phyloP scores from a whole-genome alignment of 2,888 invertebrate species.

The Ophion slaviceki region DNA sequence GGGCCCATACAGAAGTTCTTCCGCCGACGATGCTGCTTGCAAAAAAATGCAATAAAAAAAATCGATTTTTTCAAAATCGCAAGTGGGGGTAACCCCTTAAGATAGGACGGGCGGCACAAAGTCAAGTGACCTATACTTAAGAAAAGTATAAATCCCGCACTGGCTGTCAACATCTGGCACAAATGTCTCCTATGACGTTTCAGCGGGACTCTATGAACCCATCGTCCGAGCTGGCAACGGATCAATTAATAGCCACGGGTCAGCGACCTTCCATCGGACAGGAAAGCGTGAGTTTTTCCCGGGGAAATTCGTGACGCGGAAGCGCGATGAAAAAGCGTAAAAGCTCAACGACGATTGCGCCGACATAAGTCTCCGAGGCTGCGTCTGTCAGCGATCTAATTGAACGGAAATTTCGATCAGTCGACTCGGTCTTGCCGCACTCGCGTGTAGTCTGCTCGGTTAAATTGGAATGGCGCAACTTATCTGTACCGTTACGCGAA shows the following conservation, averaged over 20 bases:
- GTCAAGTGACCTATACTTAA: too few relatives aligned
- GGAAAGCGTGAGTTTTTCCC: neutral
- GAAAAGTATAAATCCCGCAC: too few relatives aligned
- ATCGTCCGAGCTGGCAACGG: neutral
- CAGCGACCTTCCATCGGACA: neutral
- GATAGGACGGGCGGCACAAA: too few relatives aligned
- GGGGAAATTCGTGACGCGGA: neutral
- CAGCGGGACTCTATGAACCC: too few relatives aligned
- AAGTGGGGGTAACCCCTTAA: too few relatives aligned
- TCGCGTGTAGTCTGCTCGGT: neutral
- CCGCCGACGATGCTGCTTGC: too few relatives aligned
- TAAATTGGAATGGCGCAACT: conserved; percentile 9
- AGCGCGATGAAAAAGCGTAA: conserved; percentile 1
- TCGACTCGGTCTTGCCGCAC: neutral
- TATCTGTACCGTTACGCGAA: neutral
- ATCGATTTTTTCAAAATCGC: too few relatives aligned
- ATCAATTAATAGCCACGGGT: neutral
- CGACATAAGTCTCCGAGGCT: conserved; percentile 1
- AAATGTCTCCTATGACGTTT: too few relatives aligned
- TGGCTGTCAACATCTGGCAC: too few relatives aligned
- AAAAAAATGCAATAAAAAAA: too few relatives aligned
- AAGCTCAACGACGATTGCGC: conserved; percentile 16
- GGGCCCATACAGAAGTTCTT: too few relatives aligned
- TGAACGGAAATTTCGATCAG: conserved; percentile 31
- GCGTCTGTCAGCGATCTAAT: conserved; percentile 20